Evolutionary conservation across 2,797 vertebrate genomes (phyloP).

Genomic region (Gallinago stenura): DNA sequence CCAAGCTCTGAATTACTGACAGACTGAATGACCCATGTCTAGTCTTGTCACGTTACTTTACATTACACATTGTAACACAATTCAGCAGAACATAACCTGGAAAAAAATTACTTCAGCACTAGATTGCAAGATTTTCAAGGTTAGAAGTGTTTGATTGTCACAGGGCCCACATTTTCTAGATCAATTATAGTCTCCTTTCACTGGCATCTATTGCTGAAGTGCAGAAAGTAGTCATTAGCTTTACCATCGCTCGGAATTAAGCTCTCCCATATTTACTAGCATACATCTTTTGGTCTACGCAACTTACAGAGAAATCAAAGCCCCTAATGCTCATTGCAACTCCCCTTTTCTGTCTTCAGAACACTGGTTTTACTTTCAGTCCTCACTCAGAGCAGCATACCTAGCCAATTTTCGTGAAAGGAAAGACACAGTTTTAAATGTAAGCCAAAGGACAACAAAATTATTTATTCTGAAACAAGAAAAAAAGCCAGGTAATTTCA

Average conservation of each 20-base stretch:
- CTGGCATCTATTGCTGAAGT: neutral
- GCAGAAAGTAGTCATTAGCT: neutral
- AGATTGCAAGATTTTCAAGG: conserved; percentile 46
- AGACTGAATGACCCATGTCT: conserved; percentile 48
- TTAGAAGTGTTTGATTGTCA: neutral
- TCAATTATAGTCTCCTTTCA: neutral
- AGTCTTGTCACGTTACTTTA: conserved; percentile 4
- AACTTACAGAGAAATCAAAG: neutral
- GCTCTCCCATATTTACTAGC: neutral
- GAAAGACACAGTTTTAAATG: neutral
- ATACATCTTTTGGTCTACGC: neutral
- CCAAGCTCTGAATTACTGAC: conserved; percentile 38
- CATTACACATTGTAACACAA: conserved; percentile 1
- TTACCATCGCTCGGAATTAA: neutral
- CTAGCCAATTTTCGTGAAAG: neutral
- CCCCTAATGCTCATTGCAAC: neutral
- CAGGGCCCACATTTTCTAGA: neutral
- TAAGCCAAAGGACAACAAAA: neutral
- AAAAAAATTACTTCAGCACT: neutral
- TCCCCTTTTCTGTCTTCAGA: neutral
- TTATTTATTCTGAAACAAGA: neutral
- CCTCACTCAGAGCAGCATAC: neutral
- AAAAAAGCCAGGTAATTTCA: neutral
- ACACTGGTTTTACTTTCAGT: neutral
- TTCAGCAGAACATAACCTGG: neutral